Conservation (phyloP, 2,113 vertebrate species). For the Chaetorhynchus papuensis region DNA sequence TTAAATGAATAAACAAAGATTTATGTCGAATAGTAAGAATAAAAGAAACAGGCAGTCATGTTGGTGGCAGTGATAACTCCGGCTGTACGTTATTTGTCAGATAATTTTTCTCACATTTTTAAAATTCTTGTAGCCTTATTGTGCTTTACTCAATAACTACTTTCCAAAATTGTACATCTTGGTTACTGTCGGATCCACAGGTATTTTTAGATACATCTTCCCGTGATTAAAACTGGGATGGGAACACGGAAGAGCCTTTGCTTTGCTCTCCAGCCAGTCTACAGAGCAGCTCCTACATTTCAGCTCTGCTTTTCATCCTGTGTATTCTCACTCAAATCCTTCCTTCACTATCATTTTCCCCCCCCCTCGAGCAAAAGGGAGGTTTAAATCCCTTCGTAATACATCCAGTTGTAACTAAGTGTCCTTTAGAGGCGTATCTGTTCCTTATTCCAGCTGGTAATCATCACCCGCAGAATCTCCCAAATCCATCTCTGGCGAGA, state of each 20-base stretch:
- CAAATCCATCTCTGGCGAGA: slow-evolving; percentile 9
- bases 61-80: not conserved
- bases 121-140: not conserved
- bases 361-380: not conserved
- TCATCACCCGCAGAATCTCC: slow-evolving; percentile 10
- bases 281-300: not conserved
- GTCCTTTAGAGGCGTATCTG: not conserved
- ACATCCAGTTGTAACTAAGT: slow-evolving; percentile 1
- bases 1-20: not conserved
- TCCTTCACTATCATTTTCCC: not conserved
- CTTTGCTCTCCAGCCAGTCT: not conserved
- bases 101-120: not conserved
- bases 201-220: not conserved
- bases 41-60: not conserved
- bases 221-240: not conserved
- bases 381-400: slow-evolving; percentile 16
- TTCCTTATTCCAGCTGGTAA: not conserved
- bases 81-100: not conserved
- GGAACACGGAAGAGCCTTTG: not conserved
- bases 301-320: not conserved
- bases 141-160: not conserved
- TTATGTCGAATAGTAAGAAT: not conserved
- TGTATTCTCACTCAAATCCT: not conserved
- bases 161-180: not conserved
- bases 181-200: not conserved